Percentiles rank a stretch among this genome's conserved stretches.
Evolutionary conservation across 2,113 vertebrate genomes (phyloP).

Genomic region (Astur gentilis): DNA sequence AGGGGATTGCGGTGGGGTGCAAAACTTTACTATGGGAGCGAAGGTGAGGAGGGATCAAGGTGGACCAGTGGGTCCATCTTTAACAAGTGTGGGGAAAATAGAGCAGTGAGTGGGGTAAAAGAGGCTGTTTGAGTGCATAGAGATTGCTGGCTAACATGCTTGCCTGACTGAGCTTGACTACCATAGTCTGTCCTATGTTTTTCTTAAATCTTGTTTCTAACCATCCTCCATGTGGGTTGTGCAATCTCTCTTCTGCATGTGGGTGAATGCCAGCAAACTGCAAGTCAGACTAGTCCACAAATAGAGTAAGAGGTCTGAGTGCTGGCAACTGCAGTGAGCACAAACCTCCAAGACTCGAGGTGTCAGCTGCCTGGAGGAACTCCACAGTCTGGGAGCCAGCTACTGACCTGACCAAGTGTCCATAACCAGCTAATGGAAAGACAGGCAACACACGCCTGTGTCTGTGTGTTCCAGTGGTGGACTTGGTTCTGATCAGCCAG

Average conservation of each 20-base stretch:
- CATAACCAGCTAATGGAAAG: background rate
- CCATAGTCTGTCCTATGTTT: no score
- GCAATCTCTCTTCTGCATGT: background rate
- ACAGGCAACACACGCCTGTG: rapidly evolving
- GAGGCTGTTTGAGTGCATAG: background rate
- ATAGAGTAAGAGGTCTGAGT: background rate
- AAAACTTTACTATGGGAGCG: background rate
- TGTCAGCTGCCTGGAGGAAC: background rate
- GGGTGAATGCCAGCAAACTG: background rate
- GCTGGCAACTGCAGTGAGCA: background rate
- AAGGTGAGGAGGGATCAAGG: background rate
- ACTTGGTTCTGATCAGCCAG: background rate
- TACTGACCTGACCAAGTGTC: background rate
- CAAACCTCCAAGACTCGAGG: background rate
- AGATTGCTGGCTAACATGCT: background rate
- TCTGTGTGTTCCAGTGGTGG: background rate
- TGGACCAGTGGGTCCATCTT: background rate
- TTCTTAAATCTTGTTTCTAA: background rate
- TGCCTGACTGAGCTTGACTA: background rate
- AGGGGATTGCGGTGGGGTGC: background rate
- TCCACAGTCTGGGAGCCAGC: background rate
- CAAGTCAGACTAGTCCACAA: background rate
- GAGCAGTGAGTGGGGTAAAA: background rate
- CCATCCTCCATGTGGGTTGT: rapidly evolving
- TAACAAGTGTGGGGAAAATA: background rate